Conservation (phyloP, 2,113 vertebrate genomes). For the Oncorhynchus tshawytscha region DNA sequence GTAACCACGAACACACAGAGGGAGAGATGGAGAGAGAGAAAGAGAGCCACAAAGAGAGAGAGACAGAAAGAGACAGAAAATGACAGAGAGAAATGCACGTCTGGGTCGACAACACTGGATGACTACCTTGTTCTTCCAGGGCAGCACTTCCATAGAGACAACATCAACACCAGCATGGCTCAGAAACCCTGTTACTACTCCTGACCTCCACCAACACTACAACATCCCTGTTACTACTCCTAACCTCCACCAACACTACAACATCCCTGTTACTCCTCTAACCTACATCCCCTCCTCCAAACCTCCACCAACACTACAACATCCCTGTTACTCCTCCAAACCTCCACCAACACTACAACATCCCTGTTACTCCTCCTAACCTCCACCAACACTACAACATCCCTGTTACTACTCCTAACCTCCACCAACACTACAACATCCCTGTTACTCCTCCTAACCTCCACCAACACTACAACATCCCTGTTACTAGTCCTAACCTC, state of each 20-base stretch:
- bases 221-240: too few relatives aligned
- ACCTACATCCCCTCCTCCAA: too few relatives aligned
- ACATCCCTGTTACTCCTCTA: background rate
- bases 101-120: background rate
- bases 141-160: background rate
- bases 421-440: background rate
- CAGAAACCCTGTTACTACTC: background rate
- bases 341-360: background rate
- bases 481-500: too few relatives aligned
- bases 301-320: too few relatives aligned
- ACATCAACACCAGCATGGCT: background rate
- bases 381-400: too few relatives aligned
- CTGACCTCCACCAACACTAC: too few relatives aligned
- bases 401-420: too few relatives aligned
- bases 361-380: background rate
- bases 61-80: constrained; percentile 43
- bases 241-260: too few relatives aligned
- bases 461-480: too few relatives aligned
- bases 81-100: background rate
- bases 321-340: too few relatives aligned
- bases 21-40: background rate
- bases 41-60: background rate
- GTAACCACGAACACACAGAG: constrained; percentile 28
- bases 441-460: background rate
- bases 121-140: background rate